Evolutionary conservation across 2,113 vertebrate genomes (phyloP), one percentile per base, ranked within the genome.

Genomic region (Corynorhinus townsendii): DNA sequence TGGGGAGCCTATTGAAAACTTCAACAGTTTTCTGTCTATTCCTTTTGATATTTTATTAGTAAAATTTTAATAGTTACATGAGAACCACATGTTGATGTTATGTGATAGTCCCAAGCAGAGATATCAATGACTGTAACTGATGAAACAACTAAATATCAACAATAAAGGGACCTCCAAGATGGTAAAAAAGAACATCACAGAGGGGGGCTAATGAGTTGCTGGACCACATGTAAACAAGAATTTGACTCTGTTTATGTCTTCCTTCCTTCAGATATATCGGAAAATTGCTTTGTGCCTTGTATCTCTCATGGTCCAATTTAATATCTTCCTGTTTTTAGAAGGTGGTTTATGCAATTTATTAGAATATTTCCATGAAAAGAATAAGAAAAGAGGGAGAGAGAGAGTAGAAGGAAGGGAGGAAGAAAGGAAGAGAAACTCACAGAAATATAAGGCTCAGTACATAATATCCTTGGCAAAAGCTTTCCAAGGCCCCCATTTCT

Each of bases 1-100:
- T 12, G 5, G 77, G 45, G 30, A 86, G 76, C 72, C 72, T 40
- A 45, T 14, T 72, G 89, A 93, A 94, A 82, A 80, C 35, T 35
- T 89, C 59, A 73, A 52, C 82, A 84, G 76, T 33, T 95, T 89
- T 91, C 84, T 93, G 59, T 94, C 20, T 82, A 75, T 94, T 91
- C 76, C 83, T 95, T 97, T 91, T 97, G 96, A 95, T 96, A 97
- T 94, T 95, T 97, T 97, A 97, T 96, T 96, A 96, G 93, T 89
- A 69, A 95, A 76, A 49, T 89, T 97, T 96, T 97, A 95, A 95
- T 91, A 95, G 83, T 72, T 94, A 73, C 87, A 97, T 38, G 94
- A 95, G 95, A 97, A 95, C 83, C 91, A 92, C 95, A 96, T 95
- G 96, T 91, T 97, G 95, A 96, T 95, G 66, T 93, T 96, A 86